phyloP scores from a whole-genome alignment of 64 coral and sea anemone species.

The Hydrozoanthus tunicans region DNA sequence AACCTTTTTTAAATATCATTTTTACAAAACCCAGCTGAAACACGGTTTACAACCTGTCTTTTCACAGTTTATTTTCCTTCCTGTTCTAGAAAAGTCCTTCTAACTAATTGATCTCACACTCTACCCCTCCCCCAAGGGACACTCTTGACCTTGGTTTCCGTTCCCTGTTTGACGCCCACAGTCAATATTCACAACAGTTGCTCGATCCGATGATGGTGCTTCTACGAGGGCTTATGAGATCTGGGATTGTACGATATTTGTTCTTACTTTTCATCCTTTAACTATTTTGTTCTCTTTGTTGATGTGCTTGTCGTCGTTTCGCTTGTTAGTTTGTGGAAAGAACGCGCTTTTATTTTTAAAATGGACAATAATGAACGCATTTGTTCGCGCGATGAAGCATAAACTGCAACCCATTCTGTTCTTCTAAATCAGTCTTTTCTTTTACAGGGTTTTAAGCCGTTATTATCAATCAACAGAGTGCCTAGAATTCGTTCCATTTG shows the following conservation, averaged over 20 bases:
- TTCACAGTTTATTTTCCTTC: too few species aligned
- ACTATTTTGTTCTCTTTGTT: neutral
- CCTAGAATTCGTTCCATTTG: neutral
- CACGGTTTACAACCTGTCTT: too few species aligned
- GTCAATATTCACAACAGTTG: neutral
- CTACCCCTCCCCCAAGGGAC: constrained; percentile 24
- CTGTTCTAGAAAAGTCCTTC: neutral
- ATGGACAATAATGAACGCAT: neutral
- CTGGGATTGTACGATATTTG: constrained; percentile 1
- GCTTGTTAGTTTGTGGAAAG: neutral
- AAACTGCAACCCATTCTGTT: neutral
- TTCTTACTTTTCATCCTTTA: neutral
- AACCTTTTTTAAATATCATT: neutral
- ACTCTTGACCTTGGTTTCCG: constrained; percentile 29
- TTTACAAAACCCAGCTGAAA: neutral
- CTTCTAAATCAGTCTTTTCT: neutral
- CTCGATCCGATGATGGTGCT: neutral
- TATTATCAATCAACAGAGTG: neutral
- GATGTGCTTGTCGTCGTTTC: too few species aligned
- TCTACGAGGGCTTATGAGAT: neutral
- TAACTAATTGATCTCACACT: neutral
- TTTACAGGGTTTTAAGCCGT: constrained; percentile 18
- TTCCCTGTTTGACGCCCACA: neutral
- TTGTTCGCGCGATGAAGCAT: neutral
- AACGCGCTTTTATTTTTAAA: neutral